Evolutionary conservation across 2,113 vertebrate genomes (phyloP), one percentile per base, ranked within the genome.

Genomic region (Pelusios castaneus): DNA sequence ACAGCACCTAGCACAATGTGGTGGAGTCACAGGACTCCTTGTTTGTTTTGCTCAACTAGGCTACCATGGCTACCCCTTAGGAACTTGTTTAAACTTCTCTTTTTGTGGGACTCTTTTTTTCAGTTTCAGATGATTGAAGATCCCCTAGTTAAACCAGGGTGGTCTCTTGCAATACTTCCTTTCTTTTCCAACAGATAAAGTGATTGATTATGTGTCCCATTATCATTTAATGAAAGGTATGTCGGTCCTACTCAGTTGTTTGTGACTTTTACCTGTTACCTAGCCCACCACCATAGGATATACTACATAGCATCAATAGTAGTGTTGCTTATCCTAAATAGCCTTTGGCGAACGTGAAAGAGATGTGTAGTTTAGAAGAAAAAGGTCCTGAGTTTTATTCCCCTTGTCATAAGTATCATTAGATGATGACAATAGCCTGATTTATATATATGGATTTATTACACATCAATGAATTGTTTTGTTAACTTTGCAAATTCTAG

Each of bases 341-440:
- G 77, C 17, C 11, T 87, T 81, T 87, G 47, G 55, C 47, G 67
- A 49, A 94, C 85, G 29, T 45, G 54, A 89, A 92, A 90, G 16
- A 82, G 78, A 11, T 56, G 41, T 91, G 60, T 56, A 11, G 0
- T 9, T 51, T 79, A 63, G 88, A 34, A 49, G 89, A 86, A 58
- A 83, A 87, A 95, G 87, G 54, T 85, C 82, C 88, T 70, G 55
- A 95, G 82, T 81, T 89, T 87, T 92, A n/a, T 63, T 7, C 58
- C 73, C 88, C 45, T 85, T 96, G 94, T 85, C 83, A 47, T 91
- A 49, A 43, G 76, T 83, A 17, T 93, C 89, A 89, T 94, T 83
- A 95, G 29, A 45, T 95, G 8, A 54, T 93, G 92, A 91, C 80
- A 91, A 82, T 89, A 89, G 67, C 76, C 82, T 77, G 91, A 56